These are phyloP conservation scores for Drosophila tanythrix DNA, from an alignment of 2,888 invertebrate species.

Conservation along the genomic window DNA sequence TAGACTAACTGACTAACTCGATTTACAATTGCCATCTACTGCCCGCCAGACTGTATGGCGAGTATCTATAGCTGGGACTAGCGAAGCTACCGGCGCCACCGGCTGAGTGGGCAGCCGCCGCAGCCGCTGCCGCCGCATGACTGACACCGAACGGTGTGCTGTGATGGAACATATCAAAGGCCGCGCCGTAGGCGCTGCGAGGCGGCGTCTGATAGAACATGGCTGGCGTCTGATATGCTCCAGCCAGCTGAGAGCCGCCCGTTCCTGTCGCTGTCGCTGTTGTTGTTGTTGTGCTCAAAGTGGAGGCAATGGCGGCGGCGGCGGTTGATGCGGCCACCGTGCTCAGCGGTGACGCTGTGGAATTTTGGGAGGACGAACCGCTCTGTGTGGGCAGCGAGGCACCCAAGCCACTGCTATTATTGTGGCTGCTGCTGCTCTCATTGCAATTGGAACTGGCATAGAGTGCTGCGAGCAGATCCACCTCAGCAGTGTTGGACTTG, in stretches of 20 bases:
- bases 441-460: constrained; percentile 65
- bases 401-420: constrained; percentile 80
- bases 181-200: constrained; percentile 82
- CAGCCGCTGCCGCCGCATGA: constrained; percentile 79
- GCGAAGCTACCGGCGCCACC: constrained; percentile 82
- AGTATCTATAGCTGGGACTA: constrained; percentile 85
- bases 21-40: constrained; percentile 84
- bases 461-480: constrained; percentile 77
- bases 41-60: constrained; percentile 84
- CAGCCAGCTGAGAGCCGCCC: constrained; percentile 65
- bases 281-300: constrained; percentile 32
- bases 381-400: constrained; percentile 80
- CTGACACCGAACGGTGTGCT: constrained; percentile 84
- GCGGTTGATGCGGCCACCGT: constrained; percentile 24
- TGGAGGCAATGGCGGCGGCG: constrained; percentile 56
- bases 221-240: constrained; percentile 80
- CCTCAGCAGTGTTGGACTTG: constrained; percentile 58
- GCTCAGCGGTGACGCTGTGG: constrained; percentile 82
- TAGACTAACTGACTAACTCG: constrained; percentile 37
- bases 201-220: constrained; percentile 85
- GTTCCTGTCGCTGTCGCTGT: constrained; percentile 66
- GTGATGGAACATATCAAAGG: constrained; percentile 85
- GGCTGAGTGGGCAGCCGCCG: constrained; percentile 74
- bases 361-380: constrained; percentile 76
- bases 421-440: constrained; percentile 34